phyloP scores from a whole-genome alignment of 2,888 invertebrate species.

The Melangyna quadrimaculata region DNA sequence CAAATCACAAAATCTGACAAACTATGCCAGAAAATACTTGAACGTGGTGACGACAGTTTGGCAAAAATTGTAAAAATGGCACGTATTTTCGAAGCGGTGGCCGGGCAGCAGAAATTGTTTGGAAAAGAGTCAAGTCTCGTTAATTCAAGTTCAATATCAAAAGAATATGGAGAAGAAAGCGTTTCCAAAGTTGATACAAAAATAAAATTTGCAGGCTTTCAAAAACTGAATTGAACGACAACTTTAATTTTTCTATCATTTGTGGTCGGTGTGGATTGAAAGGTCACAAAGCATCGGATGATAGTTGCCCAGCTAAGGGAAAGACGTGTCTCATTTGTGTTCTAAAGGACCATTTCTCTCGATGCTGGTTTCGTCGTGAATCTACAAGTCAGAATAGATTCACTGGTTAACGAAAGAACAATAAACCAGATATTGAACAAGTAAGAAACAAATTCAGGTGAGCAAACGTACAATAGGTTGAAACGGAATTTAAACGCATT shows the following conservation, averaged over 20 bases:
- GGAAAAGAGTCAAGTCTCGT: not conserved
- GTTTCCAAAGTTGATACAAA: not conserved
- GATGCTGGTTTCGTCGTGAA: not conserved
- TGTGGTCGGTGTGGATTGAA: not conserved
- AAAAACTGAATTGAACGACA: not conserved
- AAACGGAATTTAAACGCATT: too few species aligned
- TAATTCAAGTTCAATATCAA: not conserved
- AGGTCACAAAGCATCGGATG: not conserved
- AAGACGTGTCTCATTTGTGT: conserved; percentile 1
- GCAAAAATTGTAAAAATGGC: not conserved
- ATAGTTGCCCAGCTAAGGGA: not conserved
- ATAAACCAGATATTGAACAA: not conserved
- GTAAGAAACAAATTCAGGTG: not conserved
- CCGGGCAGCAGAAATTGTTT: not conserved
- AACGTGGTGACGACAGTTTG: conserved; percentile 5
- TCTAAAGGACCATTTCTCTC: not conserved
- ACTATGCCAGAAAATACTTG: conserved; percentile 10
- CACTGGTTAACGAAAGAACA: not conserved
- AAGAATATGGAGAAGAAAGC: not conserved
- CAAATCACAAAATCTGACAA: conserved; percentile 19
- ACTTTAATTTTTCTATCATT: not conserved
- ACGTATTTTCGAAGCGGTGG: not conserved
- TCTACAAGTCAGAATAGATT: not conserved
- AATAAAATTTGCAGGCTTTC: not conserved
- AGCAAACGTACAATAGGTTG: not conserved